phyloP scores from a whole-genome alignment of 2,113 vertebrate species.

The Corydoras sp. region DNA sequence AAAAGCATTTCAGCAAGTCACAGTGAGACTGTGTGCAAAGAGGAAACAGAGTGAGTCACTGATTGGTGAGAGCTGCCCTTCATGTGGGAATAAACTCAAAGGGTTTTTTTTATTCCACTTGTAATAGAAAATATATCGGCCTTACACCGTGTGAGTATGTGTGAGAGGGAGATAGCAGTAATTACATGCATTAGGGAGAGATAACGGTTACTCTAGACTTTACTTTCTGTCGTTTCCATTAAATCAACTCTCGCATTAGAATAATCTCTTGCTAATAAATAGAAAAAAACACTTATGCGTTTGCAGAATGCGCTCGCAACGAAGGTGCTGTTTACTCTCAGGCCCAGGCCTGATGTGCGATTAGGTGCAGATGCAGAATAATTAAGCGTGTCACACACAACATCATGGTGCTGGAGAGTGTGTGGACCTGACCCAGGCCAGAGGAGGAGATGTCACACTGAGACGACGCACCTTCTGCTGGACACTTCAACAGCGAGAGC shows the following conservation, averaged over 20 bases:
- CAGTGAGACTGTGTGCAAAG: slow-evolving; percentile 3
- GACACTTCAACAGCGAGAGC: slow-evolving; percentile 30
- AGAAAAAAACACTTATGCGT: too few species aligned
- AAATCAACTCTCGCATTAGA: not conserved
- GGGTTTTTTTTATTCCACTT: slow-evolving; percentile 28
- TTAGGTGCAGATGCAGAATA: slow-evolving; percentile 1
- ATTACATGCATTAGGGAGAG: not conserved
- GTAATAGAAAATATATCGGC: slow-evolving; percentile 20
- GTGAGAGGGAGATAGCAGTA: not conserved
- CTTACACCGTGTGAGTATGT: not conserved
- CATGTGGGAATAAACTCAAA: slow-evolving; percentile 31
- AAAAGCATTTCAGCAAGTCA: slow-evolving; percentile 21
- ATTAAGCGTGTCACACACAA: slow-evolving; percentile 21
- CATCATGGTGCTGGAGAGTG: slow-evolving; percentile 19
- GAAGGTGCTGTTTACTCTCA: not conserved
- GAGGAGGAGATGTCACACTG: slow-evolving; percentile 19
- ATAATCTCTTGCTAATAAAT: too few species aligned
- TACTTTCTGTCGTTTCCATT: not conserved
- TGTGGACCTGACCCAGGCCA: slow-evolving; percentile 22
- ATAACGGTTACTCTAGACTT: not conserved
- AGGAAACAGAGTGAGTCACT: slow-evolving; percentile 35
- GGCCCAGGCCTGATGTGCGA: not conserved
- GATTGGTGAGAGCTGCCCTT: slow-evolving; percentile 29
- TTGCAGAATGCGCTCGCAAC: too few species aligned
- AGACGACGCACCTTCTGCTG: slow-evolving; percentile 22